These are phyloP conservation scores for Carassius gibelio DNA, from an alignment of 2,113 vertebrate species.

Conservation along the genomic window DNA sequence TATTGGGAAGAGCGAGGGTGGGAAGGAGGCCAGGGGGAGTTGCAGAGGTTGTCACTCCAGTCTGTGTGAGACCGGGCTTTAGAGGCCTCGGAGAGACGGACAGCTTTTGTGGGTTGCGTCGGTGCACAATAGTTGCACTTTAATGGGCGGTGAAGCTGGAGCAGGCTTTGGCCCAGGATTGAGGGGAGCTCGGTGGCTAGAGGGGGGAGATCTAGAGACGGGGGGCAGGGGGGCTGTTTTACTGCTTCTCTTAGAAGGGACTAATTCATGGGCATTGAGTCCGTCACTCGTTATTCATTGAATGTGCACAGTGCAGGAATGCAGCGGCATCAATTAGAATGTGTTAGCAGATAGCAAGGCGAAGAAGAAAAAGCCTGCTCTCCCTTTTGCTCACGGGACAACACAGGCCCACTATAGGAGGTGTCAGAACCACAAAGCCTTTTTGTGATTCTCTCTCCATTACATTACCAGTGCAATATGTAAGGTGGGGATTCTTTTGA, in stretches of 20 bases:
- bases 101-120: constrained; percentile 96
- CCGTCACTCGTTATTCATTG: constrained; percentile 93
- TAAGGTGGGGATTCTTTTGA: constrained; percentile 99
- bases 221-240: constrained; percentile 70
- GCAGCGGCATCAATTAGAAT: constrained; percentile 98
- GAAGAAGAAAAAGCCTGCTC: constrained; percentile 84
- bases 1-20: constrained; percentile 72
- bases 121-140: constrained; percentile 92
- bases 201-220: constrained; percentile 66
- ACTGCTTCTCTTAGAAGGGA: constrained; percentile 80
- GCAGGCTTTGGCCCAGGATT: constrained; percentile 74
- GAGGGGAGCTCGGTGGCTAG: constrained; percentile 70
- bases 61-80: constrained; percentile 97
- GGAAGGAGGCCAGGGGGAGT: constrained; percentile 52
- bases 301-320: constrained; percentile 96
- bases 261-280: constrained; percentile 81
- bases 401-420: constrained; percentile 87
- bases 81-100: constrained; percentile 93
- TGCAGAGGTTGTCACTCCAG: constrained; percentile 87
- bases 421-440: constrained; percentile 92
- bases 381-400: constrained; percentile 89
- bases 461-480: constrained; percentile 97
- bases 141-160: constrained; percentile 96
- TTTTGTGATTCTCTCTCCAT: constrained; percentile 93
- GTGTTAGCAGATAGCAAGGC: constrained; percentile 95